phyloP scores from a whole-genome alignment of 2,797 vertebrate genomes.

The Poecilia picta region DNA sequence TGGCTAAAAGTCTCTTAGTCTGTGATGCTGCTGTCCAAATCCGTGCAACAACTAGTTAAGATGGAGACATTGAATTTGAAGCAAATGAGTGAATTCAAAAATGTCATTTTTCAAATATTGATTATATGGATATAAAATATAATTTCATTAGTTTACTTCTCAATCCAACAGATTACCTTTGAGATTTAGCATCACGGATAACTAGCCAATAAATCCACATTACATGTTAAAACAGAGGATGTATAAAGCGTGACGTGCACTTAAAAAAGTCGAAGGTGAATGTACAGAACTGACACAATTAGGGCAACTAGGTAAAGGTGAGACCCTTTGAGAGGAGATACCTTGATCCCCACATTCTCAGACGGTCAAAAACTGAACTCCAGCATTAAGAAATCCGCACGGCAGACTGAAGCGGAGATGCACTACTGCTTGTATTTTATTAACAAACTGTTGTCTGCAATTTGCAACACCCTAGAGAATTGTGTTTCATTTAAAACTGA shows the following conservation, averaged over 20 bases:
- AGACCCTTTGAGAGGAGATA: background rate
- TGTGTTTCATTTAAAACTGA: conserved; percentile 26
- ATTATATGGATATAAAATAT: background rate
- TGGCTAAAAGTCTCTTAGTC: background rate
- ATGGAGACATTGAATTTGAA: background rate
- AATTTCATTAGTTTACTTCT: background rate
- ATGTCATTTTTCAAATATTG: background rate
- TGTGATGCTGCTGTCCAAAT: background rate
- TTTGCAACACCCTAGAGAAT: conserved; percentile 41
- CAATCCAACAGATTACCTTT: background rate
- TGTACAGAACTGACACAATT: background rate
- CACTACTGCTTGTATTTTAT: conserved; percentile 34
- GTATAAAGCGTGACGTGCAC: background rate
- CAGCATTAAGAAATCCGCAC: conserved; percentile 45
- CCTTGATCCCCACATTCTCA: conserved; percentile 11
- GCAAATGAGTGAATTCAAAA: background rate
- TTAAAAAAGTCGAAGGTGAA: background rate
- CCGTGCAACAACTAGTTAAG: background rate
- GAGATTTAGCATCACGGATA: background rate
- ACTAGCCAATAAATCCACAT: background rate
- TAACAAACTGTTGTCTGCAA: conserved; percentile 7
- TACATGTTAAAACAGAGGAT: background rate
- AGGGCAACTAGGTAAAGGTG: background rate
- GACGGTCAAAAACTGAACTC: conserved; percentile 34
- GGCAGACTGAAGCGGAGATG: conserved; percentile 10